phyloP scores from a whole-genome alignment of 1,140 invertebrate species.

The Augochlora pura region DNA sequence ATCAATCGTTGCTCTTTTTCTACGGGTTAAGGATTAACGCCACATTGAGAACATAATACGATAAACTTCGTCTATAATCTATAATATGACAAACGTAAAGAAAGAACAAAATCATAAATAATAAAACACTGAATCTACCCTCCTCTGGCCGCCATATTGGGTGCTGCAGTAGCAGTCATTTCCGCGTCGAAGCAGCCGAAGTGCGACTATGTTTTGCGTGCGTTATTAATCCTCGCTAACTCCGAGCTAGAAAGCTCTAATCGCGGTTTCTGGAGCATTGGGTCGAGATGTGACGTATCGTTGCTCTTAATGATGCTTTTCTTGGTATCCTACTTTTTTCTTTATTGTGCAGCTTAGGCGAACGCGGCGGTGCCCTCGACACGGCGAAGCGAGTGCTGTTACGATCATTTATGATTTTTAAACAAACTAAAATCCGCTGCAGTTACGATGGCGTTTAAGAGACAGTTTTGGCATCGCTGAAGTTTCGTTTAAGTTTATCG shows the following conservation, averaged over 20 bases:
- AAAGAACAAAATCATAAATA: not conserved
- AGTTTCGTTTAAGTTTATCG: too few relatives aligned
- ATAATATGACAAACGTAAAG: not conserved
- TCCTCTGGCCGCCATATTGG: not conserved
- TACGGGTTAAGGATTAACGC: not conserved
- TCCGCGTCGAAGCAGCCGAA: constrained; percentile 4
- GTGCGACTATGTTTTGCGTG: constrained; percentile 41
- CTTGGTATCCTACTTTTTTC: constrained; percentile 5
- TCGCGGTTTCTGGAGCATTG: not conserved
- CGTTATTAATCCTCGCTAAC: not conserved
- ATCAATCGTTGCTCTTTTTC: not conserved
- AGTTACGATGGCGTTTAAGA: constrained; percentile 11
- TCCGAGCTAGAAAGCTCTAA: constrained; percentile 22
- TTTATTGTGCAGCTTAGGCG: constrained; percentile 43
- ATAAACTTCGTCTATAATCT: not conserved
- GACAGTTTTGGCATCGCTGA: not conserved
- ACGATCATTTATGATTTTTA: constrained; percentile 19
- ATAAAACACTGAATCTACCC: not conserved
- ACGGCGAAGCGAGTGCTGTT: constrained; percentile 43
- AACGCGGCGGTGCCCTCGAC: constrained; percentile 48
- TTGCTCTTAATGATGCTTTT: not conserved
- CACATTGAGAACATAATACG: not conserved
- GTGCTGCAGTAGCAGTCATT: constrained; percentile 9
- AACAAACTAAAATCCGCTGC: constrained; percentile 43
- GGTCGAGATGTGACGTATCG: not conserved